A percentile compares a stretch with the other conserved stretches of the same genome.
These are phyloP conservation scores for Neolamprologus sp. DNA, from an alignment of 2,113 vertebrate species.

Conservation along the genomic window DNA sequence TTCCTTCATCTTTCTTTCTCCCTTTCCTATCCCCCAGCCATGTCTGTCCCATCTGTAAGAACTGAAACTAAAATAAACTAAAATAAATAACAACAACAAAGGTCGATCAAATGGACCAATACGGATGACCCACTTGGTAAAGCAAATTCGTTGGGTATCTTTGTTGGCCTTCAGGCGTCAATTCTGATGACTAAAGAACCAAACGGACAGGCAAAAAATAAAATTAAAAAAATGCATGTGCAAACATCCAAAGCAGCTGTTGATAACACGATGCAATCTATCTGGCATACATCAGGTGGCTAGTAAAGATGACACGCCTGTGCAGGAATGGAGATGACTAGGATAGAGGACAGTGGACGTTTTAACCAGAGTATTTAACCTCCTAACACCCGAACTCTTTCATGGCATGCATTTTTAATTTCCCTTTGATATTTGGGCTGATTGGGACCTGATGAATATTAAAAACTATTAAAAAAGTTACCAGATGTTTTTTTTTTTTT, in stretches of 20 bases:
- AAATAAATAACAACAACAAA: background rate
- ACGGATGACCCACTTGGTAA: background rate
- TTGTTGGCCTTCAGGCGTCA: background rate
- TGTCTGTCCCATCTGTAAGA: background rate
- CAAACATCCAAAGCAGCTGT: background rate
- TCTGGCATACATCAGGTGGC: background rate
- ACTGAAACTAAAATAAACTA: background rate
- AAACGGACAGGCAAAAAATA: background rate
- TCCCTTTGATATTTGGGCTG: rapidly evolving
- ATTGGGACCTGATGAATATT: background rate
- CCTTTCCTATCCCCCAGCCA: background rate
- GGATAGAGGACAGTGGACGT: rapidly evolving
- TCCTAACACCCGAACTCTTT: background rate
- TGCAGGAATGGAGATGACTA: background rate
- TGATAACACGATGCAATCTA: background rate
- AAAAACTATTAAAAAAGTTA: too few species aligned
- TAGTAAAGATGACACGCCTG: background rate
- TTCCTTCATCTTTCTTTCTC: background rate
- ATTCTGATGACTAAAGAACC: background rate
- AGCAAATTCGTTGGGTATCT: background rate
- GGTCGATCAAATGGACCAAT: background rate
- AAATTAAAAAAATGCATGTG: rapidly evolving
- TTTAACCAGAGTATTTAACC: background rate
- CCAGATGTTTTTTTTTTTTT: too few species aligned
- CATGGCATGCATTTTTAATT: background rate